Evolutionary conservation across 1,140 invertebrate genomes (phyloP).

Genomic region (Ceratoteleas bidentatus): DNA sequence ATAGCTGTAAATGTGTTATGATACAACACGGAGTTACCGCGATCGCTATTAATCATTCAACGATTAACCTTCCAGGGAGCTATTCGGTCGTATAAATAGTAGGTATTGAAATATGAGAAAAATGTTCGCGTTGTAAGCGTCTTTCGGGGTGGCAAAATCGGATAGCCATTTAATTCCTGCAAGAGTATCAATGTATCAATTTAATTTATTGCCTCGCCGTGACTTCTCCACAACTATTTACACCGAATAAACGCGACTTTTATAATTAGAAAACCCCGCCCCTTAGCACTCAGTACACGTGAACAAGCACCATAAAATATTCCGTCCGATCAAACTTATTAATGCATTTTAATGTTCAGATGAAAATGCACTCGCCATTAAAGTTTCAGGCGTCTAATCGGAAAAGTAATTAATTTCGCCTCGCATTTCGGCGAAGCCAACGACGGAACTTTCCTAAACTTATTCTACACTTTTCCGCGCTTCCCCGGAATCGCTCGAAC

Average conservation of each 20-base stretch:
- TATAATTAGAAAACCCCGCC: too few relatives aligned
- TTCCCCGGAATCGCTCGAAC: not conserved
- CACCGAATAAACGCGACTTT: too few relatives aligned
- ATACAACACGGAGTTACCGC: conserved; percentile 9
- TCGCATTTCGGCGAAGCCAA: not conserved
- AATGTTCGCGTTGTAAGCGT: too few relatives aligned
- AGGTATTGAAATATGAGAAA: not conserved
- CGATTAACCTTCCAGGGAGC: not conserved
- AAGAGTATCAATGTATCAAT: too few relatives aligned
- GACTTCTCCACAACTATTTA: too few relatives aligned
- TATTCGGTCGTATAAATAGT: conserved; percentile 2
- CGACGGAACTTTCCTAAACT: not conserved
- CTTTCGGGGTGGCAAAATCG: too few relatives aligned
- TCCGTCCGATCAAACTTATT: not conserved
- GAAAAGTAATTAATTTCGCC: conserved; percentile 8
- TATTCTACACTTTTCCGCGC: not conserved
- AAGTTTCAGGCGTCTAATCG: not conserved
- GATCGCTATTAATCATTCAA: conserved; percentile 15
- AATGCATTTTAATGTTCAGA: not conserved
- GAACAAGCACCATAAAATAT: not conserved
- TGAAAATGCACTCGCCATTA: not conserved
- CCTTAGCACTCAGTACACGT: too few relatives aligned
- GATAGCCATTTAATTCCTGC: too few relatives aligned
- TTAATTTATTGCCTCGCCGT: too few relatives aligned
- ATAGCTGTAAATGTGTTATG: not conserved